Conservation (phyloP, 1,140 invertebrate genomes). For the Panulirus ornatus region DNA sequence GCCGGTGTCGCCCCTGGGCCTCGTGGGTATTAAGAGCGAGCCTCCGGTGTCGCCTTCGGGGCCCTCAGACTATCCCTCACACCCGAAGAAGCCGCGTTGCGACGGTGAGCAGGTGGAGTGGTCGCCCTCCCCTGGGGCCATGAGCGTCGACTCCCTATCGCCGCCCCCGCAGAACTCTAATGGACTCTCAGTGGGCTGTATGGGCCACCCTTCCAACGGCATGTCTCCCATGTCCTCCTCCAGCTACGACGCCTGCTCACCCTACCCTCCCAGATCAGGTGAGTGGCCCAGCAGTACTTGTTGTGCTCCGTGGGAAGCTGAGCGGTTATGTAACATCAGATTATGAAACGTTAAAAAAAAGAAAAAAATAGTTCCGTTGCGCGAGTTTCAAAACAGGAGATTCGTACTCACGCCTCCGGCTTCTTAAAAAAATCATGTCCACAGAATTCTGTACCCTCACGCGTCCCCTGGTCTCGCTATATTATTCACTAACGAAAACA, state of each 20-base stretch:
- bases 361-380: no score
- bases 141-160: conserved; percentile 65
- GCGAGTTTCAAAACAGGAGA: no score
- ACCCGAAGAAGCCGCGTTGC: conserved; percentile 51
- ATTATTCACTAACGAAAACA: no score
- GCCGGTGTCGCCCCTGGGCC: conserved; percentile 43
- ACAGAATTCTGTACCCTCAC: neutral
- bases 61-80: conserved; percentile 45
- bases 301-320: neutral
- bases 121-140: conserved; percentile 52
- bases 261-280: conserved; percentile 64
- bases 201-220: conserved; percentile 54
- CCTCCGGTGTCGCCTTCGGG: conserved; percentile 59
- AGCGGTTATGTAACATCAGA: no score
- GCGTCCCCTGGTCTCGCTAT: no score
- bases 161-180: conserved; percentile 59
- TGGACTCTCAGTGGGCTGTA: conserved; percentile 31
- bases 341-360: no score
- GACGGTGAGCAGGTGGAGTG: conserved; percentile 52
- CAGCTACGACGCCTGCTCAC: conserved; percentile 68
- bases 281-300: neutral
- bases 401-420: neutral
- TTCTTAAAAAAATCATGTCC: neutral
- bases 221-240: conserved; percentile 58
- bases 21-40: conserved; percentile 59